phyloP scores from a whole-genome alignment of 1,140 invertebrate species.

The Cydia amplana region DNA sequence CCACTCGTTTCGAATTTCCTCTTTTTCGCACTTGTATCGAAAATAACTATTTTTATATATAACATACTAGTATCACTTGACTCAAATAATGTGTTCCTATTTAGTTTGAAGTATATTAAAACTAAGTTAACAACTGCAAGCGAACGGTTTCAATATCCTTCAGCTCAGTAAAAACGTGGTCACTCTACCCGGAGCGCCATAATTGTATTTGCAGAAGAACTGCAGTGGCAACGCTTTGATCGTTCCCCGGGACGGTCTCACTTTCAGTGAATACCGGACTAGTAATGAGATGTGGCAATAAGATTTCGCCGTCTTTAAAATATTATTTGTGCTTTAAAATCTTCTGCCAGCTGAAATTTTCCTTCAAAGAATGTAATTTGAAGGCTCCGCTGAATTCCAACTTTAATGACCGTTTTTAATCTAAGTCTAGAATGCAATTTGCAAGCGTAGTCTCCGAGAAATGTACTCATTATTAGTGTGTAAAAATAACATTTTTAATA shows the following conservation, averaged over 20 bases:
- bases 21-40: too few relatives aligned
- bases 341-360: background rate
- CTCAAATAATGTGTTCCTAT: background rate
- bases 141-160: constrained; percentile 9
- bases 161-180: constrained; percentile 1
- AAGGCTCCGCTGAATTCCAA: background rate
- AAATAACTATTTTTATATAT: too few relatives aligned
- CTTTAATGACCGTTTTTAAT: constrained; percentile 9
- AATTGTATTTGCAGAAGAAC: constrained; percentile 31
- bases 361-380: background rate
- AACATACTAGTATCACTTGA: too few relatives aligned
- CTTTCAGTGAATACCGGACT: background rate
- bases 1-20: too few relatives aligned
- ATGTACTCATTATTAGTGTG: background rate
- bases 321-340: constrained; percentile 27
- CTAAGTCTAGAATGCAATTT: constrained; percentile 16
- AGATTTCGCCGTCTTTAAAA: constrained; percentile 23
- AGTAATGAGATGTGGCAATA: constrained; percentile 27
- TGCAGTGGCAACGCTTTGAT: constrained; percentile 27
- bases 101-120: background rate
- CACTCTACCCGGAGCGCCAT: constrained; percentile 16
- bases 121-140: background rate
- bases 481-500: background rate
- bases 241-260: constrained; percentile 1
- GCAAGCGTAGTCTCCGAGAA: background rate